A percentile compares a stretch with the other conserved stretches of the same genome.
phyloP scores from a whole-genome alignment of 2,113 vertebrate species.

The Paralichthys olivaceus region DNA sequence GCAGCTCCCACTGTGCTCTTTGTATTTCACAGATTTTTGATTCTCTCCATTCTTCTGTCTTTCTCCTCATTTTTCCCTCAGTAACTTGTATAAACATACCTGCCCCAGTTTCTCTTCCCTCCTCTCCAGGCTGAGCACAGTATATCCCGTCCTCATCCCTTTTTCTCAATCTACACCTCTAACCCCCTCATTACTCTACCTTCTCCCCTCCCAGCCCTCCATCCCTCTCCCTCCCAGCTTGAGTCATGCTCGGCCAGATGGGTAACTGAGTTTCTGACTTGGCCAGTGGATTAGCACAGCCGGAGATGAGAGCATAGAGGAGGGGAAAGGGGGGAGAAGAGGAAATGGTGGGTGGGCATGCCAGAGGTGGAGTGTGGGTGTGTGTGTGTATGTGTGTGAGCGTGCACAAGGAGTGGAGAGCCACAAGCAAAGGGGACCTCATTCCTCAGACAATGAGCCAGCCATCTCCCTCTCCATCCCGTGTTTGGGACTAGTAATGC shows the following conservation, averaged over 20 bases:
- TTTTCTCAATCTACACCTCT: slow-evolving; percentile 75
- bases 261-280: slow-evolving; percentile 86
- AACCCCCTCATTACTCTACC: slow-evolving; percentile 58
- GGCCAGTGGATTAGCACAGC: slow-evolving; percentile 77
- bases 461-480: slow-evolving; percentile 71
- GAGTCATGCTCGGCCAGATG: slow-evolving; percentile 85
- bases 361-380: slow-evolving; percentile 52
- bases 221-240: slow-evolving; percentile 79
- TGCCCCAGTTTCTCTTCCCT: background rate
- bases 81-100: background rate
- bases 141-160: slow-evolving; percentile 49
- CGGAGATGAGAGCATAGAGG: slow-evolving; percentile 70
- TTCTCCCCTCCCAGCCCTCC: slow-evolving; percentile 68
- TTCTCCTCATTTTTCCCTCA: background rate
- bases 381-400: slow-evolving; percentile 28
- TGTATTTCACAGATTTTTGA: slow-evolving; percentile 4
- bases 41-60: slow-evolving; percentile 1
- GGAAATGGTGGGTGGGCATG: slow-evolving; percentile 71
- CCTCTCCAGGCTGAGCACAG: slow-evolving; percentile 14
- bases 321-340: slow-evolving; percentile 46
- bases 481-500: slow-evolving; percentile 82
- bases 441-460: slow-evolving; percentile 74
- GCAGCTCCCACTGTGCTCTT: slow-evolving; percentile 4
- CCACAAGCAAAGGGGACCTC: slow-evolving; percentile 63
- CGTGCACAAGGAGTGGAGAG: slow-evolving; percentile 38